phyloP scores from a whole-genome alignment of 2,113 vertebrate genomes.

The Perca flavescens region DNA sequence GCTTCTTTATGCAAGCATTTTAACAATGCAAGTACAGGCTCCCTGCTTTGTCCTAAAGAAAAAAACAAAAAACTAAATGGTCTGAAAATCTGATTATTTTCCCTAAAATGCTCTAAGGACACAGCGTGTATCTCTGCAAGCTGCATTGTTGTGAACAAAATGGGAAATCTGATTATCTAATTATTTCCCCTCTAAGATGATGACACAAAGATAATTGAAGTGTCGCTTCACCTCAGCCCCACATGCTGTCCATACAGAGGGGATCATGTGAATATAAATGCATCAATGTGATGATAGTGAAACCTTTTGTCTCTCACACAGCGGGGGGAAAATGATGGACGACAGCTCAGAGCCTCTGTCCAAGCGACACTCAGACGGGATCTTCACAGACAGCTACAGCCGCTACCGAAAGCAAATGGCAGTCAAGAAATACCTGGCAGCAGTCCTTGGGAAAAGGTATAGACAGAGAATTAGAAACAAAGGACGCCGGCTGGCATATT shows the following conservation, averaged over 20 bases:
- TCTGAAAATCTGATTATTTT: conserved; percentile 12
- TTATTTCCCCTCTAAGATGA: not conserved
- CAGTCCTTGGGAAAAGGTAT: conserved; percentile 99
- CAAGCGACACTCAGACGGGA: conserved; percentile 97
- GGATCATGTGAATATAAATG: conserved; percentile 14
- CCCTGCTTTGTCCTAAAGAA: not conserved
- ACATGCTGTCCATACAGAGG: conserved; percentile 29
- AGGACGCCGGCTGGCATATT: conserved; percentile 97
- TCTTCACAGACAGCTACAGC: conserved; percentile 99
- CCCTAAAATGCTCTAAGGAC: not conserved
- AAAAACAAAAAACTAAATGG: not conserved
- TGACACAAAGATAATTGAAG: not conserved
- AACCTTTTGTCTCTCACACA: conserved; percentile 62
- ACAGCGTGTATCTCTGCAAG: not conserved
- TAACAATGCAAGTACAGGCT: not conserved
- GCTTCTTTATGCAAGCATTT: not conserved
- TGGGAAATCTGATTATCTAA: not conserved
- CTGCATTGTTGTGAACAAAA: conserved; percentile 2
- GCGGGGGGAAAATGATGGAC: conserved; percentile 85
- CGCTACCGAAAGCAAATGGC: conserved; percentile 99
- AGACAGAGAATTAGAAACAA: conserved; percentile 99
- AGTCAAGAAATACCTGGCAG: conserved; percentile 99
- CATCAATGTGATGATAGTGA: conserved; percentile 37
- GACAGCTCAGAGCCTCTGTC: conserved; percentile 92
- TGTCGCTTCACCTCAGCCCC: conserved; percentile 1